These are phyloP conservation scores for Siderastrea siderea DNA, from an alignment of 92 coral and sea anemone species.

Conservation along the genomic window DNA sequence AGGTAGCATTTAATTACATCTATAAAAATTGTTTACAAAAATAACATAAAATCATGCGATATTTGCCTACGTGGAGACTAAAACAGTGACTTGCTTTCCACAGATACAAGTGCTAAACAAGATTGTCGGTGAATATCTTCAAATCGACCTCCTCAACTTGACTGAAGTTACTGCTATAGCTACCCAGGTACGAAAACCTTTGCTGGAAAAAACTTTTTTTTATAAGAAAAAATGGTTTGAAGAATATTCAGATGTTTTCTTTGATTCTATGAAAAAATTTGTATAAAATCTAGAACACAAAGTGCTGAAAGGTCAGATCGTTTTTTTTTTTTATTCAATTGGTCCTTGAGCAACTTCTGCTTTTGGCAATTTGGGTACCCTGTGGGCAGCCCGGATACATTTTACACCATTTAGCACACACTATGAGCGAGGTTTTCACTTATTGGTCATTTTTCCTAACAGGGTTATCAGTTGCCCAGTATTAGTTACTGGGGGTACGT, in stretches of 20 bases:
- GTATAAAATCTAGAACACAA: too few species aligned
- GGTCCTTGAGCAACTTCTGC: too few species aligned
- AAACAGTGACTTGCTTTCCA: too few species aligned
- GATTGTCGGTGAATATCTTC: conserved; percentile 77
- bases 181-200: conserved; percentile 71
- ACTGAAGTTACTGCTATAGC: conserved; percentile 85
- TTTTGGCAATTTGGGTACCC: too few species aligned
- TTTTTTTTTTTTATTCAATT: too few species aligned
- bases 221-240: not conserved
- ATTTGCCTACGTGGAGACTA: not conserved
- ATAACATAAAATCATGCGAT: not conserved
- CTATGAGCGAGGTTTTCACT: too few species aligned
- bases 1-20: conserved; percentile 38
- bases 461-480: conserved; percentile 54
- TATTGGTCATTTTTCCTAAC: too few species aligned
- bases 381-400: too few species aligned
- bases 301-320: too few species aligned
- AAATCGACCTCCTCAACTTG: conserved; percentile 76
- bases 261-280: too few species aligned
- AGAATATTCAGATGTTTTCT: not conserved
- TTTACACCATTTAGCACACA: too few species aligned
- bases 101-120: conserved; percentile 65
- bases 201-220: too few species aligned
- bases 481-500: conserved; percentile 59
- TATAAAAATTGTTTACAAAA: not conserved